These are phyloP conservation scores for Phyllopteryx taeniolatus DNA, from an alignment of 2,113 vertebrate species.

Conservation along the genomic window DNA sequence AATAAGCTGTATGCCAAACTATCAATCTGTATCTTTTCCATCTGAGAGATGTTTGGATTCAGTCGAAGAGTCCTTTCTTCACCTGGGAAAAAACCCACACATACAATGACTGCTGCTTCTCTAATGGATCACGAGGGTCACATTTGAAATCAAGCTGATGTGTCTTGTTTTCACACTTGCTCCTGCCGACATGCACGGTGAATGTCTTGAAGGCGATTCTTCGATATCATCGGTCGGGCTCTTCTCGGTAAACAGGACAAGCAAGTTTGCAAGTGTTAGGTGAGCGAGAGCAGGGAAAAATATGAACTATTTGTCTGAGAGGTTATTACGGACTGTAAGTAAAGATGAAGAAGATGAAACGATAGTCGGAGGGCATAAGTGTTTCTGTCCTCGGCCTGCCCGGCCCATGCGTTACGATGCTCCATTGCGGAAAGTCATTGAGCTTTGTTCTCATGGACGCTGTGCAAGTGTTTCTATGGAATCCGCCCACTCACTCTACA, in stretches of 20 bases:
- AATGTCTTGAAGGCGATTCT: slow-evolving; percentile 7
- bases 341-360: not conserved
- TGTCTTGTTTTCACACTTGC: not conserved
- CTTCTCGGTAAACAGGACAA: slow-evolving; percentile 34
- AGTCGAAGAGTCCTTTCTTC: slow-evolving; percentile 26
- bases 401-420: slow-evolving; percentile 15
- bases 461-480: slow-evolving; percentile 50
- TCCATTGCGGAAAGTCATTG: slow-evolving; percentile 41
- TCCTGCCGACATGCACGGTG: not conserved
- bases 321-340: not conserved
- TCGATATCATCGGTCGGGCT: slow-evolving; percentile 1
- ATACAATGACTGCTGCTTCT: slow-evolving; percentile 53
- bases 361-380: not conserved
- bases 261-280: slow-evolving; percentile 36
- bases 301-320: slow-evolving; percentile 37
- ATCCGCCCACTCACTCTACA: slow-evolving; percentile 51
- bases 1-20: not conserved
- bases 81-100: slow-evolving; percentile 11
- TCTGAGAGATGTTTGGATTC: slow-evolving; percentile 7
- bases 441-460: slow-evolving; percentile 34
- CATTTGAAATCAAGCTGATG: slow-evolving; percentile 18
- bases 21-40: not conserved
- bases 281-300: slow-evolving; percentile 14
- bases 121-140: slow-evolving; percentile 47
- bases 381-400: slow-evolving; percentile 7